These are phyloP conservation scores for Galemys pyrenaicus DNA, from an alignment of 2,113 vertebrate species.

Conservation along the genomic window DNA sequence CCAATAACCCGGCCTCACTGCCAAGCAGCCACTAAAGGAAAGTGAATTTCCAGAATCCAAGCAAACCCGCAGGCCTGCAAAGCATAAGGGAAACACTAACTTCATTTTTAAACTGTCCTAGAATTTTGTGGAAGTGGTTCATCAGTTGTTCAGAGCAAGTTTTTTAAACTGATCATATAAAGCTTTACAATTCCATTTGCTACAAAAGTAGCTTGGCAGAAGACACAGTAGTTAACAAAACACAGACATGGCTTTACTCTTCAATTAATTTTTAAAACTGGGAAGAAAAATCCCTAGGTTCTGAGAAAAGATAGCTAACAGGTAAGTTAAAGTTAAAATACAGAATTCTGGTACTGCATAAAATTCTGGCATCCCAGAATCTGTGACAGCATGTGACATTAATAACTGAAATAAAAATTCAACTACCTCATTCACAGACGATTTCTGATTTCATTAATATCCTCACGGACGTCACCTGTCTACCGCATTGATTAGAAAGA, in stretches of 20 bases:
- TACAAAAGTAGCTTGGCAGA: constrained; percentile 54
- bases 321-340: neutral
- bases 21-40: neutral
- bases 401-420: constrained; percentile 43
- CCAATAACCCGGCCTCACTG: neutral
- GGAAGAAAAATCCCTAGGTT: neutral
- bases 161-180: constrained; percentile 24
- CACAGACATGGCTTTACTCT: constrained; percentile 39
- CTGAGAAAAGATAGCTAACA: neutral
- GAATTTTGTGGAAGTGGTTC: neutral
- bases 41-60: neutral
- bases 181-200: constrained; percentile 66
- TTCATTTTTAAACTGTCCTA: neutral
- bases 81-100: neutral
- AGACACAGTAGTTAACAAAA: neutral
- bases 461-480: constrained; percentile 2
- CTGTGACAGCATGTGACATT: neutral
- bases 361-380: neutral
- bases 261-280: constrained; percentile 43
- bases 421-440: neutral
- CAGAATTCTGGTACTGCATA: neutral
- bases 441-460: constrained; percentile 43
- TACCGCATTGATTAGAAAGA: neutral
- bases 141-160: constrained; percentile 51
- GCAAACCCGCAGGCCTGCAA: neutral